Evolutionary conservation across 2,888 invertebrate species (phyloP).

Genomic region (Drosophila silvestris): DNA sequence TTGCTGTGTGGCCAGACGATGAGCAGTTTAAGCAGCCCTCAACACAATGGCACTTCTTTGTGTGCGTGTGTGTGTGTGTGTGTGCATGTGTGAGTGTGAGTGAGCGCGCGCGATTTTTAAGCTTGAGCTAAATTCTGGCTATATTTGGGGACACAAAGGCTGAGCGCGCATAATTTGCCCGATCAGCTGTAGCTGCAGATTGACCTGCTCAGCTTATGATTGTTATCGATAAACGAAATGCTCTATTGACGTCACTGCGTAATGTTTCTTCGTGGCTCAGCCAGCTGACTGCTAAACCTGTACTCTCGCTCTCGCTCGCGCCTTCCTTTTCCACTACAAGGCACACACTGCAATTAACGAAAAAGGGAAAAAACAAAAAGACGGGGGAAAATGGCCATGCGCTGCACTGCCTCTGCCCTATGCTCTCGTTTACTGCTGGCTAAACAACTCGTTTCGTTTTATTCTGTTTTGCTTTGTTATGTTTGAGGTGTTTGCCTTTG

Average conservation of each 20-base stretch:
- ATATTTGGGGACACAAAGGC: slow-evolving; percentile 20
- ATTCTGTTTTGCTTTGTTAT: slow-evolving; percentile 22
- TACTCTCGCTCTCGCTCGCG: slow-evolving; percentile 1
- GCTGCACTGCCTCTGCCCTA: background rate
- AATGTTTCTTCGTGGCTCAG: background rate
- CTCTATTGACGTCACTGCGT: slow-evolving; percentile 22
- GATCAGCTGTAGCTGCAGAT: slow-evolving; percentile 33
- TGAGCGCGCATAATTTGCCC: slow-evolving; percentile 13
- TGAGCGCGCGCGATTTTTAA: slow-evolving; percentile 1
- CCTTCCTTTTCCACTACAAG: slow-evolving; percentile 19
- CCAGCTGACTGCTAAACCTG: slow-evolving; percentile 33
- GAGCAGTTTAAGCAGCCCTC: background rate
- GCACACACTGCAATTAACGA: slow-evolving; percentile 29
- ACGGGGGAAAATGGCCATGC: background rate
- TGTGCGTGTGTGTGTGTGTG: background rate
- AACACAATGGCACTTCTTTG: slow-evolving; percentile 4
- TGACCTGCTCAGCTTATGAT: slow-evolving; percentile 2
- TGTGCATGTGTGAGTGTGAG: background rate
- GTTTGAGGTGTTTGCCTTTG: slow-evolving; percentile 5
- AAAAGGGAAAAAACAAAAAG: slow-evolving; percentile 3
- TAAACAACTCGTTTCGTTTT: slow-evolving; percentile 28
- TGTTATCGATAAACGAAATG: slow-evolving; percentile 41
- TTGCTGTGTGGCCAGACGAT: slow-evolving; percentile 18
- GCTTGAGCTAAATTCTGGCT: slow-evolving; percentile 10
- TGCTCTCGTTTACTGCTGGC: background rate